Evolutionary conservation across 2,797 vertebrate species (phyloP), one percentile per base, ranked within the genome.

Genomic region (Phataginus tricuspis): DNA sequence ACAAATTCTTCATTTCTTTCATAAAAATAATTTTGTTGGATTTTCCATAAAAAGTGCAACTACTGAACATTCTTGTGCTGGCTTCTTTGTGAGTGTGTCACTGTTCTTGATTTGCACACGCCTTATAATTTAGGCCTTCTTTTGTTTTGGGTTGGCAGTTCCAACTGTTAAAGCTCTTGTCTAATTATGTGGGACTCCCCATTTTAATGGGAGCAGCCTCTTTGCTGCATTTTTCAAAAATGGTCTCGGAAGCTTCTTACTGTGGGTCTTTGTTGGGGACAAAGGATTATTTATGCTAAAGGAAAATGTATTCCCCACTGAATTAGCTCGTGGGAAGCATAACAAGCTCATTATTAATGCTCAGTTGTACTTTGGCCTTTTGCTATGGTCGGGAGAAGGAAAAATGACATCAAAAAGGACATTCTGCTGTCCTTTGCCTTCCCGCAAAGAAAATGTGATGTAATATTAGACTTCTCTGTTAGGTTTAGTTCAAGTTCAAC

Each of bases 231-330:
- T 98, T 98, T 79, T 94, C 91, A 97, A 97, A 98, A 98, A 97
- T 95, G 95, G 96, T 98, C 98, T 98, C 91, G 97, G 98, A 98
- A 98, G 98, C 96, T 85, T 98, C 98, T 98, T 97, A 98, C 95
- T 98, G 97, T 27, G 78, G 92, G 88, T 94, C 96, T 96, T 97
- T 98, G 96, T 98, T 97, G 94, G 95, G 85, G 97, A 99, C 98
- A 99, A 98, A 98, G 98, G 97, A 95, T 98, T 98, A 98, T 98
- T 98, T 98, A 99, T 99, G 96, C 97, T 97, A 97, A 98, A 98
- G 97, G 96, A 98, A 98, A 98, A 98, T 96, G 97, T 98, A 98
- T 98, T 98, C 97, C 93, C 66, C 78, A 31, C 95, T 95, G 97
- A 96, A 97, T 97, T 97, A 98, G 97, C 97, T 98, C 92, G 97